Evolutionary conservation across 2,113 vertebrate species (phyloP).

Genomic region (Cyphomyrus discorhynchus): DNA sequence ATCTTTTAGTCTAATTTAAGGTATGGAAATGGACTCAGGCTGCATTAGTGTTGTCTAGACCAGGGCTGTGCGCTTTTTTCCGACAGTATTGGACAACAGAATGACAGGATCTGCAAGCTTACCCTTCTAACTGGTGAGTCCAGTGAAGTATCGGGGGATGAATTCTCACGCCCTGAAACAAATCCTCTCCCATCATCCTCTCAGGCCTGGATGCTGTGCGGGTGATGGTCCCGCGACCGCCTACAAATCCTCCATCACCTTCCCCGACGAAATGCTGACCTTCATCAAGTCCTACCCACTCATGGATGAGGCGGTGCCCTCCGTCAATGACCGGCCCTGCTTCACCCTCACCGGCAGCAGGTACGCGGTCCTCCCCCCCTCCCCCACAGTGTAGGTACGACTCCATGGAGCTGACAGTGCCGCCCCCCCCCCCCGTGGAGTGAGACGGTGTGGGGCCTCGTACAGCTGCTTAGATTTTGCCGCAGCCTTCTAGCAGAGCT

Average conservation of each 20-base stretch:
- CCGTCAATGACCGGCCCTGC: constrained; percentile 63
- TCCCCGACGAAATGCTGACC: constrained; percentile 75
- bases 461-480: not conserved
- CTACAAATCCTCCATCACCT: constrained; percentile 65
- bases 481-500: not conserved
- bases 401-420: not conserved
- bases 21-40: not conserved
- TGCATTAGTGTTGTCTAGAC: not conserved
- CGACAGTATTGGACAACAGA: not conserved
- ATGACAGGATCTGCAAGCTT: not conserved
- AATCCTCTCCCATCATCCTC: not conserved
- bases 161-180: not conserved
- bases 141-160: not conserved
- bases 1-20: not conserved
- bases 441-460: not conserved
- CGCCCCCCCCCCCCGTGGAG: not conserved
- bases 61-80: not conserved
- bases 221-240: constrained; percentile 60
- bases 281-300: constrained; percentile 87
- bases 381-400: not conserved
- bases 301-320: constrained; percentile 71
- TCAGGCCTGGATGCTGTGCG: constrained; percentile 77
- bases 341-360: constrained; percentile 73
- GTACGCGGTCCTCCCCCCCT: constrained; percentile 35
- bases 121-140: not conserved